These are phyloP conservation scores for Phalera bucephala DNA, from an alignment of 2,888 invertebrate species.

Conservation along the genomic window DNA sequence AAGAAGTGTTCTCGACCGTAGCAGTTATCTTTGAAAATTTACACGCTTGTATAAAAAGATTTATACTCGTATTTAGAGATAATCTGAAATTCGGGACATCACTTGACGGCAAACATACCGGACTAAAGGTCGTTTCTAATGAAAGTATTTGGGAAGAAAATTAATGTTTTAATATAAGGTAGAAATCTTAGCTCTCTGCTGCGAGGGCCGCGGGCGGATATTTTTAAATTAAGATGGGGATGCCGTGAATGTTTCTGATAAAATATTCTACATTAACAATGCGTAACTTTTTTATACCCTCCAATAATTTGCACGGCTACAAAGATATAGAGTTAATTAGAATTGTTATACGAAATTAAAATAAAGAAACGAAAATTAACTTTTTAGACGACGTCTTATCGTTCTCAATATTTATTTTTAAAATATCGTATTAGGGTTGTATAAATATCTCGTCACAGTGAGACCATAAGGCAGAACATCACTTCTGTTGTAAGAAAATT, in stretches of 20 bases:
- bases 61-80: constrained; percentile 38
- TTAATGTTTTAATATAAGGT: constrained; percentile 47
- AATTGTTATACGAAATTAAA: too few relatives aligned
- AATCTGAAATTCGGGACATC: constrained; percentile 37
- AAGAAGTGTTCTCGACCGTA: constrained; percentile 14
- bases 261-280: constrained; percentile 29
- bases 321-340: too few relatives aligned
- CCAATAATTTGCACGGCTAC: not conserved
- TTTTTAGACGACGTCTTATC: too few relatives aligned
- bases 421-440: too few relatives aligned
- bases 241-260: constrained; percentile 28
- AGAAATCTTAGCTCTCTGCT: constrained; percentile 41
- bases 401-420: too few relatives aligned
- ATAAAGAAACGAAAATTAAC: too few relatives aligned
- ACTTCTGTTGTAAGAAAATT: too few relatives aligned
- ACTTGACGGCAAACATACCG: constrained; percentile 36
- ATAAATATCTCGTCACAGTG: too few relatives aligned
- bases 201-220: constrained; percentile 24
- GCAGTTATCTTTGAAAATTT: constrained; percentile 22
- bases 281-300: constrained; percentile 14
- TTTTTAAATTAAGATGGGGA: constrained; percentile 39
- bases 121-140: constrained; percentile 36
- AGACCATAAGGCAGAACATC: too few relatives aligned
- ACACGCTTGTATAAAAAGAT: constrained; percentile 31
- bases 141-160: constrained; percentile 46